Percentiles rank a stretch among this genome's conserved stretches.
Evolutionary conservation across 2,797 vertebrate genomes (phyloP).

Genomic region (Channa striata): DNA sequence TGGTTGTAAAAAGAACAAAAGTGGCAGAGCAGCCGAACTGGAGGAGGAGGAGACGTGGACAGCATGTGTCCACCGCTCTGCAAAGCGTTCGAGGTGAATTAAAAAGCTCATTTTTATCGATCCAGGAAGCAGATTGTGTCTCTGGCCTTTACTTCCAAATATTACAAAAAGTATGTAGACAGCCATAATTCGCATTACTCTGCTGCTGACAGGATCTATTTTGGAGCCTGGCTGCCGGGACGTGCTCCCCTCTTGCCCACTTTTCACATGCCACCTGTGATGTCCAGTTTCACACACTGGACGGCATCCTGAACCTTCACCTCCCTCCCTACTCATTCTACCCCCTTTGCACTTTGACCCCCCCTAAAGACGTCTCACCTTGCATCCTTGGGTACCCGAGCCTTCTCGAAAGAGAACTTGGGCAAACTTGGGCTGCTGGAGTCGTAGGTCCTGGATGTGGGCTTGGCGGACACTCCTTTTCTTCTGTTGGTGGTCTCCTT

Average conservation of each 20-base stretch:
- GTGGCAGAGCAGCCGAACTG: no score
- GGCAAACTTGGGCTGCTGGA: constrained; percentile 83
- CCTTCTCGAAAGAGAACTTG: constrained; percentile 92
- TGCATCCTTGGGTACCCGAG: constrained; percentile 89
- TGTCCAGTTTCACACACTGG: not conserved
- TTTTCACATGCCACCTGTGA: not conserved
- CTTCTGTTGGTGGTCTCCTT: constrained; percentile 84
- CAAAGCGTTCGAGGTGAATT: not conserved
- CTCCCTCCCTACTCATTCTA: not conserved
- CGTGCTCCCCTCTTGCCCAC: not conserved
- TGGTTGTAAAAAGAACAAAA: constrained; percentile 8
- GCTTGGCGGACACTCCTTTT: constrained; percentile 93
- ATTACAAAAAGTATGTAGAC: not conserved
- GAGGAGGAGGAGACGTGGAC: not conserved
- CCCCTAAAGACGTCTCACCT: constrained; percentile 83
- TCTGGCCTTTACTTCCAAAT: no score
- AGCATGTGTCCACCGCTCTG: constrained; percentile 2
- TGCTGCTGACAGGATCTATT: not conserved
- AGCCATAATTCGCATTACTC: not conserved
- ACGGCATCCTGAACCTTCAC: constrained; percentile 10
- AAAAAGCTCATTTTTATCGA: no score
- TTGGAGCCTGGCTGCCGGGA: not conserved
- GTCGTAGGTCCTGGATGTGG: constrained; percentile 88
- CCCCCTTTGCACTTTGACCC: not conserved
- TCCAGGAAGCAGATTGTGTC: no score